Evolutionary conservation across 2,888 invertebrate genomes (phyloP).

Genomic region (Pachliopta kotzebuea): DNA sequence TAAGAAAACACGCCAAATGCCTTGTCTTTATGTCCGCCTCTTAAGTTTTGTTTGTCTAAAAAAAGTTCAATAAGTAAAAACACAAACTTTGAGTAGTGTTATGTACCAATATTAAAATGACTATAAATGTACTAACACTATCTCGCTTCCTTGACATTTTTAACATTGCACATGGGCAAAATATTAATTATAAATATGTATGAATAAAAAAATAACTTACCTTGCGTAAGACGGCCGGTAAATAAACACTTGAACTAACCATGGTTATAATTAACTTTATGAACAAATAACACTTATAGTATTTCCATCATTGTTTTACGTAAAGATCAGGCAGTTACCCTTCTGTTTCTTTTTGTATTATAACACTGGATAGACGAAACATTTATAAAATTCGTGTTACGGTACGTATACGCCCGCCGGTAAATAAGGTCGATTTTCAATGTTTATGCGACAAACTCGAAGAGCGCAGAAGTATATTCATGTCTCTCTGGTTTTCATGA

Average conservation of each 20-base stretch:
- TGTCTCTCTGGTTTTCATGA: conserved; percentile 55
- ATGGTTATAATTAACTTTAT: conserved; percentile 20
- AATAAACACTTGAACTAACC: conserved; percentile 29
- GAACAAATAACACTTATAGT: conserved; percentile 23
- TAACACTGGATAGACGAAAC: conserved; percentile 22
- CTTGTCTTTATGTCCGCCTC: no score
- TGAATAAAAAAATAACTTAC: background rate
- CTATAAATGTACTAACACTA: no score
- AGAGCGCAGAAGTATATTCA: conserved; percentile 51
- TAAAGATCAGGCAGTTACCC: background rate
- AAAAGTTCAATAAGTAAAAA: no score
- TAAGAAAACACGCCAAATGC: no score
- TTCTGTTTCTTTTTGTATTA: background rate
- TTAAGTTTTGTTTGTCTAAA: no score
- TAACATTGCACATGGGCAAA: no score
- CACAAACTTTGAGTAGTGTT: no score
- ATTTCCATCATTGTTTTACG: conserved; percentile 1
- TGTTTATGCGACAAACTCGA: conserved; percentile 73
- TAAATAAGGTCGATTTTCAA: conserved; percentile 64
- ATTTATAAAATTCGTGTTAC: conserved; percentile 39
- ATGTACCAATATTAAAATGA: no score
- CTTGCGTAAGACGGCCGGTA: background rate
- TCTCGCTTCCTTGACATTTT: no score
- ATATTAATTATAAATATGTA: no score
- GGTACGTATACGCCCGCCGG: conserved; percentile 41